Percentiles rank a stretch among this genome's conserved stretches.
Evolutionary conservation across 2,888 invertebrate species (phyloP).

Genomic region (Sabatieria punctata): DNA sequence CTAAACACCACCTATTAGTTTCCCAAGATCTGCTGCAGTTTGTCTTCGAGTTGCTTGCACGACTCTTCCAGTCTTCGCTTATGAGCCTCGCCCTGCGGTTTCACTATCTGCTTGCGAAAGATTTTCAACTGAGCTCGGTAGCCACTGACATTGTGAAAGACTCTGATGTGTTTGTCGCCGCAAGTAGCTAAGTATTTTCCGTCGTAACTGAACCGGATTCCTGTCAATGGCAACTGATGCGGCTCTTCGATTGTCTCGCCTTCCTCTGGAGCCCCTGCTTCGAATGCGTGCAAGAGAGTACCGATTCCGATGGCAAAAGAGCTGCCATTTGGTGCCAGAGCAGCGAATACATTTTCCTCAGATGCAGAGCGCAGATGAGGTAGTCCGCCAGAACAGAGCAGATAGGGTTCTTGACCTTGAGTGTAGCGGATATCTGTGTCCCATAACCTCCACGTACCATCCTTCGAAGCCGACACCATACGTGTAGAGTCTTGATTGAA

Average conservation of each 20-base stretch:
- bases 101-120: not conserved
- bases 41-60: not conserved
- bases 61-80: not conserved
- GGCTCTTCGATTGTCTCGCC: no score
- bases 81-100: constrained; percentile 1
- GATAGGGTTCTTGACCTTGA: no score
- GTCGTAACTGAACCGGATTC: constrained; percentile 54
- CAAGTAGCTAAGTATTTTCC: constrained; percentile 47
- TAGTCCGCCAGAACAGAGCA: no score
- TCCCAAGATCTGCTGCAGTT: not conserved
- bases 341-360: constrained; percentile 25
- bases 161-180: constrained; percentile 56
- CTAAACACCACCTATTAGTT: no score
- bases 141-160: constrained; percentile 61
- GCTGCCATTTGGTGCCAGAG: constrained; percentile 60
- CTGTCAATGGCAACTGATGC: no score
- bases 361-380: constrained; percentile 15
- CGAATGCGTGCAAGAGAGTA: no score
- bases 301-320: constrained; percentile 53
- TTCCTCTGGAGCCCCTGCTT: no score
- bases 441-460: constrained; percentile 68
- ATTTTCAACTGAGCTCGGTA: constrained; percentile 38
- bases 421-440: constrained; percentile 48
- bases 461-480: constrained; percentile 31
- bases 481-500: constrained; percentile 59